phyloP scores from a whole-genome alignment of 2,888 invertebrate genomes.

The Papilio gigon region DNA sequence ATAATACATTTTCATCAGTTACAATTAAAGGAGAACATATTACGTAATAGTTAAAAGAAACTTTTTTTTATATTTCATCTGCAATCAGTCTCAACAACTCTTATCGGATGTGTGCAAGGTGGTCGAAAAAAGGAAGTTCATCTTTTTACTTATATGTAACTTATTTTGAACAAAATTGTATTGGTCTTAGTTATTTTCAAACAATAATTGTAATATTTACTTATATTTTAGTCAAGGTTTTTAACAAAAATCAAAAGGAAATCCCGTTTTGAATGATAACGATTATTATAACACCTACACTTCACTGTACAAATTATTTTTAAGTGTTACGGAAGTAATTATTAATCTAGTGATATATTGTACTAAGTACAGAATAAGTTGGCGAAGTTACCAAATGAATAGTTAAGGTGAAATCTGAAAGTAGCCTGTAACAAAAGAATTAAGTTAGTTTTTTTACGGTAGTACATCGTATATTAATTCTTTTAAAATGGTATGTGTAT shows the following conservation, averaged over 20 bases:
- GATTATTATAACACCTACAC: constrained; percentile 3
- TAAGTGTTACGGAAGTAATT: background rate
- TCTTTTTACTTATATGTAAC: background rate
- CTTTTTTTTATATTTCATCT: no score
- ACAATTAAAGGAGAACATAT: no score
- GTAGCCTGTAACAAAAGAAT: background rate
- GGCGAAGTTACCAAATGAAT: background rate
- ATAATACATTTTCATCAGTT: no score
- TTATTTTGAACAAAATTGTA: background rate
- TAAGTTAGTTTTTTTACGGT: background rate
- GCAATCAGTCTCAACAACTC: no score
- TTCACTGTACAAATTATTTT: background rate
- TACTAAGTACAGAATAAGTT: background rate
- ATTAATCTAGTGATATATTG: background rate
- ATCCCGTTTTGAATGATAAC: background rate
- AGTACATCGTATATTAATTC: background rate
- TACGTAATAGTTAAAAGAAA: no score
- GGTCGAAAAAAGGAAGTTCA: background rate
- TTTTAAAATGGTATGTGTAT: no score
- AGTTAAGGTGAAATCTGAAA: background rate
- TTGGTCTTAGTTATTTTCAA: background rate
- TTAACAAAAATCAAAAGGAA: background rate
- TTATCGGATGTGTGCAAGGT: no score
- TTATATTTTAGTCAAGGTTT: constrained; percentile 1
- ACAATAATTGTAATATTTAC: background rate